phyloP scores from a whole-genome alignment of 2,113 vertebrate genomes.

The Microcebus tavaratra region DNA sequence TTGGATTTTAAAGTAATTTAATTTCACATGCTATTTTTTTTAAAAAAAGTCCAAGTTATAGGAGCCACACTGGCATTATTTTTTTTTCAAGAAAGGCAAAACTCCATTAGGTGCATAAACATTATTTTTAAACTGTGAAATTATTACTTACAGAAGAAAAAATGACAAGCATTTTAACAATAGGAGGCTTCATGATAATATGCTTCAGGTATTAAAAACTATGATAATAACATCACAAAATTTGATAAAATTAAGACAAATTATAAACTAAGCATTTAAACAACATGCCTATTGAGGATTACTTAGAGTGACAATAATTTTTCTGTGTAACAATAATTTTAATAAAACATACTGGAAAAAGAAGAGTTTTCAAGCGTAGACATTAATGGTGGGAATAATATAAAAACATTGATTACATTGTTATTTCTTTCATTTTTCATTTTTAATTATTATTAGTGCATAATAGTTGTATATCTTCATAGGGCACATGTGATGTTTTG shows the following conservation, averaged over 20 bases:
- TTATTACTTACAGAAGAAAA: not conserved
- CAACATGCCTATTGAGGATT: not conserved
- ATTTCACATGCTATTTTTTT: not conserved
- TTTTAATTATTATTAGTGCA: no score
- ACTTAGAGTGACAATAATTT: not conserved
- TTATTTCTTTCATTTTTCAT: not conserved
- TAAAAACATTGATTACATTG: not conserved
- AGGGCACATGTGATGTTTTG: no score
- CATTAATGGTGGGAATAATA: not conserved
- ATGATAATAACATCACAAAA: not conserved
- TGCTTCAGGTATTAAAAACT: not conserved
- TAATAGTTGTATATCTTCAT: no score
- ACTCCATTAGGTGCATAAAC: not conserved
- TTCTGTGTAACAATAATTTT: not conserved
- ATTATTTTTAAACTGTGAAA: not conserved
- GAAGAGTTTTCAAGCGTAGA: not conserved
- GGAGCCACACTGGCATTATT: not conserved
- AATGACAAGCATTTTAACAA: not conserved
- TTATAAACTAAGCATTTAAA: not conserved
- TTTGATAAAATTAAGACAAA: conserved; percentile 17
- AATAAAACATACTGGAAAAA: not conserved
- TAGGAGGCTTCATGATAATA: not conserved
- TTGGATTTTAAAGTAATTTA: not conserved
- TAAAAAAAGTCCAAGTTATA: not conserved
- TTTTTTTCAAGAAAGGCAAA: not conserved